Evolutionary conservation across 2,113 vertebrate species (phyloP), one percentile per base, ranked within the genome.

Genomic region (Myrmecophaga tridactyla): DNA sequence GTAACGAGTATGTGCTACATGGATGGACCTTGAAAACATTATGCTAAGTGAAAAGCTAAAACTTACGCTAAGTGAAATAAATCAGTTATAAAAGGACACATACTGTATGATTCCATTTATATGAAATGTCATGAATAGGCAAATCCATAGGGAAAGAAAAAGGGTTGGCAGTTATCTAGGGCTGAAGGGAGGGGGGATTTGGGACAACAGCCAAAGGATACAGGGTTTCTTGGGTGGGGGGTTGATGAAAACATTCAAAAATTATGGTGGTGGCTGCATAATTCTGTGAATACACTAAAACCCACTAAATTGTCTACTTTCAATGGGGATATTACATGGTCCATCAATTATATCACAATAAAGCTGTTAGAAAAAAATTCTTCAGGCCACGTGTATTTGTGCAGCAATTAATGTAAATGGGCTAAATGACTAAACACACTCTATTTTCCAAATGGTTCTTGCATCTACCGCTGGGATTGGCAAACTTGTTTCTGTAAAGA

Each of bases 201-300:
- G 46, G 36, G 15, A 20, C 39, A 39, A 53, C 0, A 58, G 34
- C 46, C 53, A 39, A 58, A 72, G n/a, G 23, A 13, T 21, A 73
- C 6, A 58, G 51, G 20, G 27, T 39, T 92, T 56, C 53, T 84
- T 58, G n/a, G n/a, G n/a, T n/a, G 29, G 39, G 27, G 10, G 8
- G 20, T n/a, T 67, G 31, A 86, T 76, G 83, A 83, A 83, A 95
- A 81, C 78, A 17, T 82, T 94, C 81, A 76, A 65, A 65, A 81
- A 48, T 51, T 73, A 53, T 86, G 53, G 18, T 46, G 36, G 73
- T 34, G 18, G 27, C 6, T 84, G 62, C 13, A 67, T 39, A 94
- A 83, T 18, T 89, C 53, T 46, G 27, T 70, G 48, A 73, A 43
- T 75, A 58, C 46, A 82, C 48, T 84, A 56, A 92, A 89, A 85